A percentile compares a stretch with the other conserved stretches of the same genome.
phyloP scores from a whole-genome alignment of 2,797 vertebrate species.

The Myotis daubentonii region DNA sequence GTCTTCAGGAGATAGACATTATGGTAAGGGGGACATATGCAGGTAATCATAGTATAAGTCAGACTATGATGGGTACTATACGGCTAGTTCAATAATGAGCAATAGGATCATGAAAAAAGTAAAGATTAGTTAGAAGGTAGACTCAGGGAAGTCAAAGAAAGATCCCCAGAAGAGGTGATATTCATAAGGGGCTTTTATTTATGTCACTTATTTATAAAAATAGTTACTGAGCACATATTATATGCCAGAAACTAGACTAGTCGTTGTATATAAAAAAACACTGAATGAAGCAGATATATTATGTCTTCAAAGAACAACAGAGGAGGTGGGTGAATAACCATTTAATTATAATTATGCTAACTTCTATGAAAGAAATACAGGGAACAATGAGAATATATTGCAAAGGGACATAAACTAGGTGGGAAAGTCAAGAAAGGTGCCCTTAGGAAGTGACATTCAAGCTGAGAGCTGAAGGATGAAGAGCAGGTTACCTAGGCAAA shows the following conservation, averaged over 20 bases:
- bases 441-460: not conserved
- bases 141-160: not conserved
- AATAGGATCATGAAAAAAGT: not conserved
- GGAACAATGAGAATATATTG: not conserved
- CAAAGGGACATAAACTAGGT: not conserved
- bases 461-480: not conserved
- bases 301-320: constrained; percentile 1
- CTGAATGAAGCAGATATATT: not conserved
- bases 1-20: not conserved
- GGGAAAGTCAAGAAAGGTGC: not conserved
- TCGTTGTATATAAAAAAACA: not conserved
- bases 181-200: not conserved
- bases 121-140: not conserved
- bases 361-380: not conserved
- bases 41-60: not conserved
- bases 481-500: not conserved
- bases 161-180: not conserved
- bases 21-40: not conserved
- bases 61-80: not conserved
- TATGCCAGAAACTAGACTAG: not conserved
- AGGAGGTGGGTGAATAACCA: not conserved
- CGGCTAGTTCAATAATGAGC: not conserved
- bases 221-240: not conserved
- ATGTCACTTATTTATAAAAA: not conserved
- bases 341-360: constrained; percentile 22